A percentile compares a stretch with the other conserved stretches of the same genome.
These are phyloP conservation scores for Connochaetes taurinus DNA, from an alignment of 2,113 vertebrate genomes.

Conservation along the genomic window DNA sequence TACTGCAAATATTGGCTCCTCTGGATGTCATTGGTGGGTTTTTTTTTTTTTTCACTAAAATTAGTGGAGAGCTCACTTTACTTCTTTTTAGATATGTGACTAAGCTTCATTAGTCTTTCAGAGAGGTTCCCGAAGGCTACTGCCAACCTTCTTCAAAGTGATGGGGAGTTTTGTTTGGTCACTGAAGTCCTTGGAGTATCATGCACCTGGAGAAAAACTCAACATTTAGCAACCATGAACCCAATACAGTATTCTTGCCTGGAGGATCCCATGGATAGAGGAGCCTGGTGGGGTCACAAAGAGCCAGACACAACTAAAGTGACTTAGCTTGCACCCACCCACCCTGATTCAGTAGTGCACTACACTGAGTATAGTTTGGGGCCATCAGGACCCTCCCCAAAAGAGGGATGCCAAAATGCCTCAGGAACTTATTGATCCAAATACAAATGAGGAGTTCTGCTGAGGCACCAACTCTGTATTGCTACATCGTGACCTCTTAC, in stretches of 20 bases:
- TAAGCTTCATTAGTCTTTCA: background rate
- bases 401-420: background rate
- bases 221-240: background rate
- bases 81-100: conserved; percentile 4
- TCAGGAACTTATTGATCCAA: background rate
- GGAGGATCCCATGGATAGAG: background rate
- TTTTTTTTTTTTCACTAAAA: background rate
- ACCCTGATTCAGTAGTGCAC: background rate
- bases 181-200: background rate
- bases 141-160: background rate
- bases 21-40: background rate
- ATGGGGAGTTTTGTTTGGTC: background rate
- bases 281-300: background rate
- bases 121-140: background rate
- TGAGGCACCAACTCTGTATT: background rate
- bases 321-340: background rate
- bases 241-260: background rate
- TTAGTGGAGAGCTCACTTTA: background rate
- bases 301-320: background rate
- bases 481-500: background rate
- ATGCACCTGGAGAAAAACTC: background rate
- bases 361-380: background rate
- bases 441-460: background rate
- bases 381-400: background rate
- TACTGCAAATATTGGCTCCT: conserved; percentile 53